Conservation (phyloP, 2,888 invertebrate genomes). For the Agonopterix heracliana region DNA sequence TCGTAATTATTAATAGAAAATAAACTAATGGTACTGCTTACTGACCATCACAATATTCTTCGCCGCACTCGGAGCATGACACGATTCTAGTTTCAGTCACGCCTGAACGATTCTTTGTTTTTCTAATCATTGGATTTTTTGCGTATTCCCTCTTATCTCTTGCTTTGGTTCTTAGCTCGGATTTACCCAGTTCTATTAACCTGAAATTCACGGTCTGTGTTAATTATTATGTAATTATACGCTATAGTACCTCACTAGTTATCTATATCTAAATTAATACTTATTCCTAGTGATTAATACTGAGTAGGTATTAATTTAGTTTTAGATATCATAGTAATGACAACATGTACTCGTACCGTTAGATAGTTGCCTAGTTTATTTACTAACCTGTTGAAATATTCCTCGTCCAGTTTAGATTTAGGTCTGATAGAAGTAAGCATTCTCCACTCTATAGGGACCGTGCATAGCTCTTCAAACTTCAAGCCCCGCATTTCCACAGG, state of each 20-base stretch:
- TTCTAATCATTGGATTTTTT: slow-evolving; percentile 81
- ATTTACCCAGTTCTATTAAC: slow-evolving; percentile 87
- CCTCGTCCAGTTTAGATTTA: slow-evolving; percentile 88
- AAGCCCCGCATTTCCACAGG: slow-evolving; percentile 88
- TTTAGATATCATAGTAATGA: background rate
- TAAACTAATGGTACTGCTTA: slow-evolving; percentile 2
- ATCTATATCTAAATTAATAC: background rate
- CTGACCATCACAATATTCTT: slow-evolving; percentile 88
- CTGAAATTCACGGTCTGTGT: slow-evolving; percentile 49
- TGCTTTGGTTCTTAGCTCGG: slow-evolving; percentile 82
- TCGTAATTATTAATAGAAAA: too few relatives aligned
- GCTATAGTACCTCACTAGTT: background rate
- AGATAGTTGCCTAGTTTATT: background rate
- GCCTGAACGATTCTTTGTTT: slow-evolving; percentile 89
- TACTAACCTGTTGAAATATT: slow-evolving; percentile 85
- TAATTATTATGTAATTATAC: background rate
- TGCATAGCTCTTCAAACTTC: slow-evolving; percentile 85
- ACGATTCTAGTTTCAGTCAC: slow-evolving; percentile 86
- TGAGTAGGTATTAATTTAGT: background rate
- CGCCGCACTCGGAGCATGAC: slow-evolving; percentile 87
- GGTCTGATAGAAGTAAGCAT: slow-evolving; percentile 94
- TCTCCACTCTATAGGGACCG: slow-evolving; percentile 93
- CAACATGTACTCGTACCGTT: too few relatives aligned
- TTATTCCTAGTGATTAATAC: too few relatives aligned
- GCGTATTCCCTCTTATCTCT: slow-evolving; percentile 81